phyloP scores from a whole-genome alignment of 2,113 vertebrate genomes.

The Uropsilus gracilis region DNA sequence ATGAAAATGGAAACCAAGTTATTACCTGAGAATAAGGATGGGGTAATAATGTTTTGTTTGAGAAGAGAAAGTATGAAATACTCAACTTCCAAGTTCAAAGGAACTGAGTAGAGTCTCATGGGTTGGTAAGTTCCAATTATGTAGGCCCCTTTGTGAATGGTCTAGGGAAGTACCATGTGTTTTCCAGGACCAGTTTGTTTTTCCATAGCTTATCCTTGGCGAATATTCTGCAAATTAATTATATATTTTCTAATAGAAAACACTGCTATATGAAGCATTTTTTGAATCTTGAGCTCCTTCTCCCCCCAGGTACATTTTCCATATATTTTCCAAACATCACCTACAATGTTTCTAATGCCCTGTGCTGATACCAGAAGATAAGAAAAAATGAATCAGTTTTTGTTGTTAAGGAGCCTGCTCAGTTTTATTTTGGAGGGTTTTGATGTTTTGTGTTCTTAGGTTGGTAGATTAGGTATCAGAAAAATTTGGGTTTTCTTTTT shows the following conservation, averaged over 20 bases:
- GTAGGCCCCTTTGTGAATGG: background rate
- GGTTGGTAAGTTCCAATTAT: conserved; percentile 1
- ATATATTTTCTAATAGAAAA: background rate
- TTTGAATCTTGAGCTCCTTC: background rate
- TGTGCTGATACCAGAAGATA: background rate
- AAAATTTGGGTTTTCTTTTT: conserved; percentile 1
- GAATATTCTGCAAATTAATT: background rate
- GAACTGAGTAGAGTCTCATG: background rate
- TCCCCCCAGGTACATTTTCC: background rate
- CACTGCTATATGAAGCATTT: background rate
- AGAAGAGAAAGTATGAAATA: background rate
- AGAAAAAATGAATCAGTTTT: background rate
- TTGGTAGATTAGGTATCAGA: background rate
- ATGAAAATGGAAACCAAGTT: background rate
- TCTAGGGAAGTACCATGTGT: background rate
- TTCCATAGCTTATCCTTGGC: background rate
- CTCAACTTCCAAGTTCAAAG: background rate
- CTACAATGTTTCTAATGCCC: background rate
- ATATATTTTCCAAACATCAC: background rate
- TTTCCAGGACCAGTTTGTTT: conserved; percentile 5
- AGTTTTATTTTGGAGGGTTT: conserved; percentile 14
- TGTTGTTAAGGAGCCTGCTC: background rate
- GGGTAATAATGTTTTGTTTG: background rate
- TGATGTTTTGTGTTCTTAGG: background rate
- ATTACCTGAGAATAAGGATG: conserved; percentile 5